Conservation (phyloP, 2,797 vertebrate genomes). For the Alosa sapidissima region DNA sequence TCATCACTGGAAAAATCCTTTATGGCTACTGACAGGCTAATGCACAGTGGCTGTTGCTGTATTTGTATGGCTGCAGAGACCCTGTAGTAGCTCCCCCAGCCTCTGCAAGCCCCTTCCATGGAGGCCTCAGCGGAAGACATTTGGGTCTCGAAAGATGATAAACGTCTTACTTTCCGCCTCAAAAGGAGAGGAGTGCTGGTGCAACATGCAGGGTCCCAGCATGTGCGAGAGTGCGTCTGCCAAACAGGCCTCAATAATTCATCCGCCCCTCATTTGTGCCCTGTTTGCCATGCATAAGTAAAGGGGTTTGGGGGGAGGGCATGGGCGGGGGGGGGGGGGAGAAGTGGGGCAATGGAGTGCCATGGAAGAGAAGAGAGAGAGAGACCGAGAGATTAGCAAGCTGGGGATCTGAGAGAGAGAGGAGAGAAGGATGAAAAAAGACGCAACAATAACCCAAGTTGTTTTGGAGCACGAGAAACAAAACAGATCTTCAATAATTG, state of each 20-base stretch:
- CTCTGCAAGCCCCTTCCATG: too few species aligned
- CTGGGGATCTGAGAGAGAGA: neutral
- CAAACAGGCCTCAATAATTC: slow-evolving; percentile 39
- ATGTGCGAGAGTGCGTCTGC: slow-evolving; percentile 49
- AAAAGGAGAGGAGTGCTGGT: neutral
- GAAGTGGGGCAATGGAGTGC: neutral
- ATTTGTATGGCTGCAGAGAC: neutral
- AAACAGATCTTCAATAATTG: slow-evolving; percentile 4
- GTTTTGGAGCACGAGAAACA: neutral
- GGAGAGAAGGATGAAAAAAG: too few species aligned
- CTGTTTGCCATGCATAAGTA: slow-evolving; percentile 42
- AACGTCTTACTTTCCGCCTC: neutral
- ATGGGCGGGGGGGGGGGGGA: neutral
- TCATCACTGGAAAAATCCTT: too few species aligned
- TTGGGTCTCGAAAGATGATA: neutral
- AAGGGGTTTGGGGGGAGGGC: slow-evolving; percentile 16
- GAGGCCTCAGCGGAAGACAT: neutral
- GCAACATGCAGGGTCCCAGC: slow-evolving; percentile 45
- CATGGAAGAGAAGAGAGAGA: neutral
- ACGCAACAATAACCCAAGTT: neutral
- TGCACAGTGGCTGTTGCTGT: neutral
- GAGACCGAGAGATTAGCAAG: neutral
- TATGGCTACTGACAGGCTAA: neutral
- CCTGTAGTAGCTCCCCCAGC: neutral
- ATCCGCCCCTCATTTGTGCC: slow-evolving; percentile 36